phyloP scores from a whole-genome alignment of 2,113 vertebrate genomes.

The Tyto alba region DNA sequence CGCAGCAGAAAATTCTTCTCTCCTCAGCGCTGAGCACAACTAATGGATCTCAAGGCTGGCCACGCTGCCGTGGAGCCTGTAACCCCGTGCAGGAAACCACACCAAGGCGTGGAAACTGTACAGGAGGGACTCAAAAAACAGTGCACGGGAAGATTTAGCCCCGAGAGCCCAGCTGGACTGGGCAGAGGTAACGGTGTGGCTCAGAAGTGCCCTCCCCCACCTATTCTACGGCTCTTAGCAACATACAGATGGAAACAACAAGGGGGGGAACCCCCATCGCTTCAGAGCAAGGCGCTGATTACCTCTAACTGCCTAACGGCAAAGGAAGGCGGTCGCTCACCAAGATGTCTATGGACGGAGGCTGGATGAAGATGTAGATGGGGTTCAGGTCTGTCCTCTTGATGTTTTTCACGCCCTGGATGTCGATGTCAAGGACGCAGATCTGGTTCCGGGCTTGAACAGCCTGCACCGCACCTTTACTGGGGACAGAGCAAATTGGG shows the following conservation, averaged over 20 bases:
- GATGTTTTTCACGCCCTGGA: constrained; percentile 94
- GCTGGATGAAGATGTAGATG: constrained; percentile 91
- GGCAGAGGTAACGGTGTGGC: not conserved
- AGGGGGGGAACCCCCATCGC: not conserved
- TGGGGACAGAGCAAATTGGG: constrained; percentile 34
- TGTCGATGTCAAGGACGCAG: constrained; percentile 93
- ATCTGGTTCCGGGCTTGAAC: constrained; percentile 94
- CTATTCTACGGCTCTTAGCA: not conserved
- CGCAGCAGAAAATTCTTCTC: not conserved
- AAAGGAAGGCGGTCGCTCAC: constrained; percentile 72
- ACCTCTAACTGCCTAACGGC: constrained; percentile 26
- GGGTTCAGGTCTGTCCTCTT: constrained; percentile 87
- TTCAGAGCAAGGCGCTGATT: not conserved
- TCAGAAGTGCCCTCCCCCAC: not conserved
- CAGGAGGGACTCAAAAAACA: not conserved
- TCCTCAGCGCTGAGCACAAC: not conserved
- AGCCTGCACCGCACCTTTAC: constrained; percentile 86
- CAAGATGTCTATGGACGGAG: constrained; percentile 83
- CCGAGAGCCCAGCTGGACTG: not conserved
- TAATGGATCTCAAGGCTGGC: not conserved
- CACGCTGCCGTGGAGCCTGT: rapidly evolving
- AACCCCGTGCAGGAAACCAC: not conserved
- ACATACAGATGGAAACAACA: rapidly evolving
- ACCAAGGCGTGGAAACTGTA: rapidly evolving
- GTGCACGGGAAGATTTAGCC: not conserved